Evolutionary conservation across 2,113 vertebrate species (phyloP).

Genomic region (Oryzias curvinotus): DNA sequence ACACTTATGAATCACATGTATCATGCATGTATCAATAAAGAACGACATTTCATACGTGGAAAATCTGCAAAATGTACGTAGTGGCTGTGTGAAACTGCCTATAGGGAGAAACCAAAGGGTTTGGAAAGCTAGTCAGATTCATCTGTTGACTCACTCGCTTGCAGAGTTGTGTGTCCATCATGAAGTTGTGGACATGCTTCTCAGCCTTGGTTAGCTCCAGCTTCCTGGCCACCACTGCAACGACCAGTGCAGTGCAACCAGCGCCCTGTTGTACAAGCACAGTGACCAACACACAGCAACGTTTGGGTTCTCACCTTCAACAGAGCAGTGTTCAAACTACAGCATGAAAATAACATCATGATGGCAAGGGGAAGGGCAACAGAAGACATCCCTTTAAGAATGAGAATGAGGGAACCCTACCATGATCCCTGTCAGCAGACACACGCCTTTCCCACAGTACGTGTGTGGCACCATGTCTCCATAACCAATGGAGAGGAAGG

Average conservation of each 20-base stretch:
- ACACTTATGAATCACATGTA: no score
- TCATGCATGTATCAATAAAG: no score
- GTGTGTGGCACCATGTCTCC: slow-evolving; percentile 98
- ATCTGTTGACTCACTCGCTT: slow-evolving; percentile 86
- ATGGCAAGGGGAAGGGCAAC: no score
- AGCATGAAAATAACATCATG: background rate
- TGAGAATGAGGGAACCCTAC: slow-evolving; percentile 67
- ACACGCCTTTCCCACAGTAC: slow-evolving; percentile 96
- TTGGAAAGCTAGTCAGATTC: no score
- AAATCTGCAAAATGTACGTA: no score
- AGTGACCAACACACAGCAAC: background rate
- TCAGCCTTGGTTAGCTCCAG: slow-evolving; percentile 97
- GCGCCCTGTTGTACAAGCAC: slow-evolving; percentile 81
- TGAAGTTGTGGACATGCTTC: slow-evolving; percentile 97
- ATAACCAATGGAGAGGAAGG: slow-evolving; percentile 97
- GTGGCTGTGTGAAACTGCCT: no score
- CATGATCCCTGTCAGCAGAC: slow-evolving; percentile 97
- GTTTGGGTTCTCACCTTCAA: background rate
- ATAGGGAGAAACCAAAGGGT: no score
- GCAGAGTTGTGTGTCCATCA: slow-evolving; percentile 97
- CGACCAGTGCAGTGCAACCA: slow-evolving; percentile 92
- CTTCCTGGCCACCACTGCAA: slow-evolving; percentile 93
- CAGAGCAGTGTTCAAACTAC: background rate
- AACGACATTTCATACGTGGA: no score
- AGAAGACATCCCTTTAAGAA: background rate